phyloP scores from a whole-genome alignment of 2,797 vertebrate genomes.

The Hydrocynus forskahlii region DNA sequence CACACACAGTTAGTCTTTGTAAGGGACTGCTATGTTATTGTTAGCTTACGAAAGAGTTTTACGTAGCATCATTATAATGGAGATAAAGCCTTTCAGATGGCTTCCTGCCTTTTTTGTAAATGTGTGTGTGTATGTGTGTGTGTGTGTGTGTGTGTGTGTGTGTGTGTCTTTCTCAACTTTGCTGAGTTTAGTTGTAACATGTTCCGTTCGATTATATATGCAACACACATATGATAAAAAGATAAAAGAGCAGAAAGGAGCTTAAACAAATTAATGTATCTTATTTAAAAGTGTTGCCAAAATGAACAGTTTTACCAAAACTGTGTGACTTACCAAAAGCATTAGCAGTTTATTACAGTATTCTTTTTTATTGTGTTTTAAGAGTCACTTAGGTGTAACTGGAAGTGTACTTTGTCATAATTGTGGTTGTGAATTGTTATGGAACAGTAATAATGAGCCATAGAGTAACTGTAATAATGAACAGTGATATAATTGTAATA shows the following conservation, averaged over 20 bases:
- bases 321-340: too few relatives aligned
- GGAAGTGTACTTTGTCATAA: not conserved
- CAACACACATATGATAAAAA: too few relatives aligned
- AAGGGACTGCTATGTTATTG: not conserved
- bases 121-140: slow-evolving; percentile 17
- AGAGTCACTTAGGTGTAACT: too few relatives aligned
- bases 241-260: too few relatives aligned
- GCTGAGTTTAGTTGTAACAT: too few relatives aligned
- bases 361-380: too few relatives aligned
- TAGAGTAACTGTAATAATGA: not conserved
- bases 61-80: slow-evolving; percentile 74
- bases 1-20: not conserved
- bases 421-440: slow-evolving; percentile 12
- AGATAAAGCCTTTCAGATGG: slow-evolving; percentile 62
- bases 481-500: not conserved
- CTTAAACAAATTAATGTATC: too few relatives aligned
- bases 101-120: slow-evolving; percentile 20
- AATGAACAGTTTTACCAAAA: too few relatives aligned
- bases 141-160: not conserved
- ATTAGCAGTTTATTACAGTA: too few relatives aligned
- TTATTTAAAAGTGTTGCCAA: too few relatives aligned
- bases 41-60: slow-evolving; percentile 8
- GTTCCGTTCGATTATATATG: too few relatives aligned
- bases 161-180: not conserved
- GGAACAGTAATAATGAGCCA: not conserved